Base-by-base conservation (phyloP, 92 coral and sea anemone species). In the Pocillopora meandrina region DNA sequence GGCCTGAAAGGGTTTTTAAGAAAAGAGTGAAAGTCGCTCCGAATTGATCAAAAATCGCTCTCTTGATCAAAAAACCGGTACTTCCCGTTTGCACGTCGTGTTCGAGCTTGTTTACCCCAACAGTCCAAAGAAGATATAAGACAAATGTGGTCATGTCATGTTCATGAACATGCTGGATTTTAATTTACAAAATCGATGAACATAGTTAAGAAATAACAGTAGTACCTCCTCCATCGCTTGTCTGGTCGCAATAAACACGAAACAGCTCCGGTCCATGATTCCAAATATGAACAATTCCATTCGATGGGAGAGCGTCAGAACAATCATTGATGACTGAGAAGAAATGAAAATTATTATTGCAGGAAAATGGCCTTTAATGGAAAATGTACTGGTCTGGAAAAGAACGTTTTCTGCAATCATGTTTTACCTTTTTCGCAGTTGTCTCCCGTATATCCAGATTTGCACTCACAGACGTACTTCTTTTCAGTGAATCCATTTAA, bases 181-280 rank as follows among this genome's bases (percentile, higher is more conserved):
- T 42, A 42, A 42, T 42, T 42, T 3, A 3, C 7, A 42, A 42
- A 42, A 42, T 7, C 4, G 52, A 42, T 42, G 52, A 42, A 2
- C 52, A 42, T 42, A 65, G 3, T 10, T 11, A 67, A 5, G 6
- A 23, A 2, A 67, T 12, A 68, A 33, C 52, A 16, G 3, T 47
- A 3, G 26, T 68, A 62, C 70, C 56, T 18, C 81, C 70, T 77
- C 81, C 81, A 77, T 77, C 81, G 15, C 68, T 42, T 77, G 58
- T 35, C 70, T 62, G 81, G 17, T 77, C 81, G 35, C 81, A 77
- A 58, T 77, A 77, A 10, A 74, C 63, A 56, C 18, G 64, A 49
- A 74, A 74, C 9, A 63, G 36, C 2, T 57, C 61, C 10, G 15
- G 5, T 4, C 65, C 78, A 4, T 56, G 19, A 57, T 74, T 57